Conservation (phyloP, 2,113 vertebrate species). For the Pristiophorus japonicus region DNA sequence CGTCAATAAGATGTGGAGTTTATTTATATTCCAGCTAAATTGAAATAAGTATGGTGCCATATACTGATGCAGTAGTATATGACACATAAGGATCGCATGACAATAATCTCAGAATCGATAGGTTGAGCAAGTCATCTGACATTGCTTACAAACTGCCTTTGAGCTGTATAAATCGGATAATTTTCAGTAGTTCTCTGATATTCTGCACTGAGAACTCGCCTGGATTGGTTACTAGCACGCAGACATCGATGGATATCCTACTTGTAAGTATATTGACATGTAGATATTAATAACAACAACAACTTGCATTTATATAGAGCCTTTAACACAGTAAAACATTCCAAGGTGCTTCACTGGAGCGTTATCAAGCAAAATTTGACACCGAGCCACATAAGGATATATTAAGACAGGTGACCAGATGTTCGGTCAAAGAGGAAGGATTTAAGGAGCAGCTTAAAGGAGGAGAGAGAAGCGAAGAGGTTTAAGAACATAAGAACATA, state of each 20-base stretch:
- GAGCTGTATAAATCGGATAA: neutral
- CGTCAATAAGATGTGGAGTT: neutral
- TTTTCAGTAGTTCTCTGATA: neutral
- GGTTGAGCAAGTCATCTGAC: neutral
- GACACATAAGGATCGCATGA: neutral
- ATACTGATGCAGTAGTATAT: neutral
- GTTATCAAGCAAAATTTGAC: neutral
- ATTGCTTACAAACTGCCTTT: neutral
- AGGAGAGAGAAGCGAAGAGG: too few species aligned
- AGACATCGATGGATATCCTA: neutral
- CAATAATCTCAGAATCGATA: neutral
- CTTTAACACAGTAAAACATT: neutral
- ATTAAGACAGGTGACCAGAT: too few species aligned
- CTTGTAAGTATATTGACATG: neutral
- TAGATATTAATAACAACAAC: neutral
- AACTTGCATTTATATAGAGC: too few species aligned
- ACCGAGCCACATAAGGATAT: too few species aligned
- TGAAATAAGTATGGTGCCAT: neutral
- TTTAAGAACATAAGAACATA: too few species aligned
- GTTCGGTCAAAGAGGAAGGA: neutral
- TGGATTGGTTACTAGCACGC: neutral
- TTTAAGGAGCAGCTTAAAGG: neutral
- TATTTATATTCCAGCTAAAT: neutral
- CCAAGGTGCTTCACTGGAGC: neutral
- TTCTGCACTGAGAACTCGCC: neutral